Evolutionary conservation across 2,113 vertebrate genomes (phyloP).

Genomic region (Lota lota): DNA sequence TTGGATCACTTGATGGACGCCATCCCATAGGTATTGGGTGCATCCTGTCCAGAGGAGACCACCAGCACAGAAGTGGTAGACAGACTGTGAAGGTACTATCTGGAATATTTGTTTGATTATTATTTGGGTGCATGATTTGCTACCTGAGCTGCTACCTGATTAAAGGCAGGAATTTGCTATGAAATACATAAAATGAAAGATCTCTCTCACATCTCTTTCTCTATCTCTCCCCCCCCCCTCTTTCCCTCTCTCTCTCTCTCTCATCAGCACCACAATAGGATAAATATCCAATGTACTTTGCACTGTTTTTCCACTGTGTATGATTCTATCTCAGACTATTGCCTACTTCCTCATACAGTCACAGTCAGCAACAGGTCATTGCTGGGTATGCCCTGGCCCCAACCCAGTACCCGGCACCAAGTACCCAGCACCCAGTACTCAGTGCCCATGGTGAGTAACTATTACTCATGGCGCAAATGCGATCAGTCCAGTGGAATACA

Average conservation of each 20-base stretch:
- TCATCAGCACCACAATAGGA: conserved; percentile 3
- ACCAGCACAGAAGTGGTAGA: no score
- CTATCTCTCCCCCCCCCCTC: neutral
- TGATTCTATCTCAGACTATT: no score
- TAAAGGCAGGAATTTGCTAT: conserved; percentile 26
- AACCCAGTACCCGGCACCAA: conserved; percentile 16
- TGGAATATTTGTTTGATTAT: no score
- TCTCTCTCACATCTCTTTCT: neutral
- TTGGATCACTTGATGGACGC: no score
- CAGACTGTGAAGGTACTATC: no score
- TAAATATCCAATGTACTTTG: conserved; percentile 15
- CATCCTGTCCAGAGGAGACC: no score
- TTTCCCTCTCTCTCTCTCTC: neutral
- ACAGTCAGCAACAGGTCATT: no score
- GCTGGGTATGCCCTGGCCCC: no score
- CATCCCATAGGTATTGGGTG: no score
- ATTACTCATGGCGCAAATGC: conserved; percentile 28
- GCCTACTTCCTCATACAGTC: no score
- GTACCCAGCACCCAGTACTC: conserved; percentile 39
- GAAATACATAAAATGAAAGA: conserved; percentile 22
- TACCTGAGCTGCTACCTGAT: conserved; percentile 34
- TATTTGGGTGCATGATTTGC: no score
- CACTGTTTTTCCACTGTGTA: no score
- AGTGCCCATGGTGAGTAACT: conserved; percentile 35
- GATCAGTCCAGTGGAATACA: conserved; percentile 49